Base-by-base conservation (phyloP, 2,888 invertebrate species). In the Actias luna region DNA sequence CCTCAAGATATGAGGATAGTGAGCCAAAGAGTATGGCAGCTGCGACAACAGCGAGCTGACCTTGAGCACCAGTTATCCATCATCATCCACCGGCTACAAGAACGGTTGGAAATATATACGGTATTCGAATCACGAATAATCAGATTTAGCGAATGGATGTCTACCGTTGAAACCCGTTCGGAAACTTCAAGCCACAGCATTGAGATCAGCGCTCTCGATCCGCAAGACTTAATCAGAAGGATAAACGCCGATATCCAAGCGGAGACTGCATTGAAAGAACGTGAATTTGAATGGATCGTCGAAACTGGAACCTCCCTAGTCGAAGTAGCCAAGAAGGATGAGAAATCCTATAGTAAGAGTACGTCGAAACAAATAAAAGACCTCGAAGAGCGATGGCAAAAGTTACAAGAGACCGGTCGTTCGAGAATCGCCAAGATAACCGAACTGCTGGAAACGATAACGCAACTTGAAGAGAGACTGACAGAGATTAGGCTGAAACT, bases 1-100 rank as follows among this genome's bases (percentile, higher is more conserved):
- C 97, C 97, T 0, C 94, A 95, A 58, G 98, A 98, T 77, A 95
- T 97, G 85, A 96, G 97, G 80, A 92, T 95, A 16, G 94, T 97
- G 59, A 95, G 95, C 71, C 97, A 97, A 80, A 94, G 94, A 69
- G 94, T 96, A 67, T 96, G 97, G 94, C 93, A 97, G 65, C 84
- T 97, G 61, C 94, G 95, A 84, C 97, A 98, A 78, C 96, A 96
- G 74, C 95, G 97, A 70, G 95, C 95, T 0, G 97, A 98, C 72
- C 84, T 97, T 2, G 96, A 97, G 73, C 96, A 97, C 73, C 96
- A 97, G 78, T 87, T 98, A 0, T 94, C 95, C 0, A 93, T 95
- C 52, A 88, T 96, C 12, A 95, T 95, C 18, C 95, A 96, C 75
- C 94, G 94, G 68, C 90, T 97, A 33, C 95, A 96, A 69, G 97